These are phyloP conservation scores for Strigamia crassipes DNA, from an alignment of 2,888 invertebrate genomes.

Conservation along the genomic window DNA sequence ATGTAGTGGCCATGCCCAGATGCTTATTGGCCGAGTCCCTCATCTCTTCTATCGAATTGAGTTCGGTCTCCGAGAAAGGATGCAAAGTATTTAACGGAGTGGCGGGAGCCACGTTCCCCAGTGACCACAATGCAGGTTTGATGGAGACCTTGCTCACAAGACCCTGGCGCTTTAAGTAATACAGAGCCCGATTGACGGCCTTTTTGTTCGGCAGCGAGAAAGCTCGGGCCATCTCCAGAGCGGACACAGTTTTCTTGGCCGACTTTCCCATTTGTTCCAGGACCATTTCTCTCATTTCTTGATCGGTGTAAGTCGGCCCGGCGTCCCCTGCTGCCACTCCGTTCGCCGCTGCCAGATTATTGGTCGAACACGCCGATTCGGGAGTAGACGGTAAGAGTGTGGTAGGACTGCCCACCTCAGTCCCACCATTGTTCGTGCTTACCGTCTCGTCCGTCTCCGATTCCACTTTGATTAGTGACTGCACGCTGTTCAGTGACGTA, in stretches of 20 bases:
- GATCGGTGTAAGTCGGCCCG: conserved; percentile 43
- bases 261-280: conserved; percentile 47
- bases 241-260: conserved; percentile 43
- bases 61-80: conserved; percentile 45
- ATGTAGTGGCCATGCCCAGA: background rate
- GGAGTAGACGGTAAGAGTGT: conserved; percentile 4
- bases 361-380: background rate
- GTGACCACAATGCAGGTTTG: conserved; percentile 47
- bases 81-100: conserved; percentile 46
- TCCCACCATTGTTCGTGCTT: conserved; percentile 32
- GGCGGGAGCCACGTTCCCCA: conserved; percentile 45
- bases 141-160: conserved; percentile 47
- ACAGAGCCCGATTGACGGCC: conserved; percentile 46
- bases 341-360: background rate
- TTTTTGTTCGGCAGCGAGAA: conserved; percentile 46
- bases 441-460: conserved; percentile 37
- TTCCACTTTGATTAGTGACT: conserved; percentile 28
- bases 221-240: conserved; percentile 47
- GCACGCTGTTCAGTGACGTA: conserved; percentile 44
- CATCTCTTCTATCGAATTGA: conserved; percentile 47
- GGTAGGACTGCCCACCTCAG: conserved; percentile 33
- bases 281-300: conserved; percentile 47
- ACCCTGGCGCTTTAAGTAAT: conserved; percentile 47
- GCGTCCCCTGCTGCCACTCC: conserved; percentile 20
- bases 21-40: conserved; percentile 27